Percentiles rank a stretch among this genome's conserved stretches.
phyloP scores from a whole-genome alignment of 2,113 vertebrate genomes.

The Phrynosoma blainvillii region DNA sequence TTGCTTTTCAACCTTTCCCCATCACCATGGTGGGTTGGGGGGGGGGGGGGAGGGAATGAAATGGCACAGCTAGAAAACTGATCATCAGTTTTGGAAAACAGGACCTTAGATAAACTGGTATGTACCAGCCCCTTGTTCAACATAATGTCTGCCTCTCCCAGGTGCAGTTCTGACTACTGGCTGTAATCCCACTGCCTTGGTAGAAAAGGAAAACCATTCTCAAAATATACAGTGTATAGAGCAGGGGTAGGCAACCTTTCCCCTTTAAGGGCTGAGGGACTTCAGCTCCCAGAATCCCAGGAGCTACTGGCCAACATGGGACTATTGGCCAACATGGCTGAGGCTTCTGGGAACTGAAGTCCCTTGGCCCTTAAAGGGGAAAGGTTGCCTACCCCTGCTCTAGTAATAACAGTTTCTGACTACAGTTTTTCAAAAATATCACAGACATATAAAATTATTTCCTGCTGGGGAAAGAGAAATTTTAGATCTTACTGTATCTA shows the following conservation, averaged over 20 bases:
- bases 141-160: neutral
- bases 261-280: too few relatives aligned
- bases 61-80: neutral
- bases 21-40: neutral
- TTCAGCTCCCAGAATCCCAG: too few relatives aligned
- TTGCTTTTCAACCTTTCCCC: neutral
- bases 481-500: conserved; percentile 2
- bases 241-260: too few relatives aligned
- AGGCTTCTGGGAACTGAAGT: too few relatives aligned
- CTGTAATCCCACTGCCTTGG: neutral
- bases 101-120: neutral
- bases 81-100: neutral
- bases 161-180: neutral
- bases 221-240: neutral
- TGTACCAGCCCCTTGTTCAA: neutral
- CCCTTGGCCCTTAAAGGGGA: too few relatives aligned
- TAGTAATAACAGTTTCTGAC: neutral
- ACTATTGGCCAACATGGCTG: too few relatives aligned
- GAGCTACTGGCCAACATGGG: too few relatives aligned
- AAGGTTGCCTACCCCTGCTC: too few relatives aligned
- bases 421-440: neutral
- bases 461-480: neutral
- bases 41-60: neutral
- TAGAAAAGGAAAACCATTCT: neutral
- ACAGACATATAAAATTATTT: neutral